Evolutionary conservation across 2,113 vertebrate genomes (phyloP).

Genomic region (Seriola quinqueradiata): DNA sequence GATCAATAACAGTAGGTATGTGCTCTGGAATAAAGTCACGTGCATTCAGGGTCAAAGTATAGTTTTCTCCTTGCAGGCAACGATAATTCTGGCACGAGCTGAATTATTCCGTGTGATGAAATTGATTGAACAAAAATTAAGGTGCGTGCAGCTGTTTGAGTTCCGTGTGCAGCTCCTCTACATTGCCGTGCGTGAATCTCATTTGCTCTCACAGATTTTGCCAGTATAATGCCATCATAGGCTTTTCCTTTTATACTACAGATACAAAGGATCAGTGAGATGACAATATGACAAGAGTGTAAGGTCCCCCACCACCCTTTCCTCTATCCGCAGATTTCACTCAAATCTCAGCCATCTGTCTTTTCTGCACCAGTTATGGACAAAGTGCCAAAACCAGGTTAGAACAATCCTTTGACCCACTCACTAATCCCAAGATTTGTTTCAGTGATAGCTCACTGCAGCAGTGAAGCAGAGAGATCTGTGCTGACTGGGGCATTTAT

Average conservation of each 20-base stretch:
- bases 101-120: too few relatives aligned
- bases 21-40: too few relatives aligned
- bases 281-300: background rate
- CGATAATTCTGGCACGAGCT: too few relatives aligned
- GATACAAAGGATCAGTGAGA: background rate
- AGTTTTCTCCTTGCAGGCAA: too few relatives aligned
- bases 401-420: conserved; percentile 70
- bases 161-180: too few relatives aligned
- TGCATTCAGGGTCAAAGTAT: too few relatives aligned
- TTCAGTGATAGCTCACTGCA: conserved; percentile 21
- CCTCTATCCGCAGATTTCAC: conserved; percentile 23
- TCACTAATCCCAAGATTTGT: conserved; percentile 68
- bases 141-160: too few relatives aligned
- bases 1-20: too few relatives aligned
- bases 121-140: too few relatives aligned
- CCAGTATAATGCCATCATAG: too few relatives aligned
- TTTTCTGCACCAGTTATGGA: conserved; percentile 42
- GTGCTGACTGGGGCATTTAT: conserved; percentile 3
- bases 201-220: too few relatives aligned
- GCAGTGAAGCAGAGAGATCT: background rate
- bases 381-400: conserved; percentile 62
- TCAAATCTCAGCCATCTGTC: conserved; percentile 67
- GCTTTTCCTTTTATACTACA: background rate
- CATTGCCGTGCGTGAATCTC: too few relatives aligned
- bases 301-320: background rate